These are phyloP conservation scores for Drosophila burlai DNA, from an alignment of 1,140 invertebrate species.

Conservation along the genomic window DNA sequence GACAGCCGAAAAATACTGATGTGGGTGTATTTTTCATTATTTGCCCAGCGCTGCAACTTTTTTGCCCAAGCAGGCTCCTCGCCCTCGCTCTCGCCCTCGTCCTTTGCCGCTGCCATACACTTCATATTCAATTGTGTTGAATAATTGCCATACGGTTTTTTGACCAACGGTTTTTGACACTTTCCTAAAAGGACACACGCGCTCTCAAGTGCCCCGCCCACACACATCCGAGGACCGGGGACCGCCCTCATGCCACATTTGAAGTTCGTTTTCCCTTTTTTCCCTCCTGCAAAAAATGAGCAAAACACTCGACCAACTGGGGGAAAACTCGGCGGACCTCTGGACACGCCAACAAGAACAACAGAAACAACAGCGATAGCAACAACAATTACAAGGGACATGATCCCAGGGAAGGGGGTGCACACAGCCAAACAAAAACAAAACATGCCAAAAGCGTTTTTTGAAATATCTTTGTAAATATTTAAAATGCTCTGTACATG, in stretches of 20 bases:
- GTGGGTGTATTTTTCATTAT: constrained; percentile 84
- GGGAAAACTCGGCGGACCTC: constrained; percentile 42
- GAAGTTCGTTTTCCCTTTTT: constrained; percentile 72
- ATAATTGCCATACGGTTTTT: constrained; percentile 85
- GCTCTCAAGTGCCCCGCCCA: constrained; percentile 61
- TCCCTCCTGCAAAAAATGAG: constrained; percentile 61
- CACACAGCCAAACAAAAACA: constrained; percentile 39
- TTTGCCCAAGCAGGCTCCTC: constrained; percentile 30
- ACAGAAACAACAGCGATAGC: constrained; percentile 16
- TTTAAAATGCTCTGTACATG: constrained; percentile 82
- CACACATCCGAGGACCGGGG: constrained; percentile 3
- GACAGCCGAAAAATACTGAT: constrained; percentile 82
- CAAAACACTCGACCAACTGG: constrained; percentile 66
- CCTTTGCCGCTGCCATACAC: constrained; percentile 78
- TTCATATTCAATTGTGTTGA: constrained; percentile 85
- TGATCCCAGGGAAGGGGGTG: background rate
- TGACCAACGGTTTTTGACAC: constrained; percentile 85
- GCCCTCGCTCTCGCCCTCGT: background rate
- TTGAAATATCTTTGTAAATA: constrained; percentile 84
- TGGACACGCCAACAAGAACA: constrained; percentile 36
- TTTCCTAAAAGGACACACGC: constrained; percentile 83
- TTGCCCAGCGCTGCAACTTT: constrained; percentile 79
- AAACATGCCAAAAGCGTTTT: constrained; percentile 81
- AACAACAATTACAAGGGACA: constrained; percentile 50
- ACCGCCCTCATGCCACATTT: constrained; percentile 68